Base-by-base conservation (phyloP, 2,888 invertebrate genomes). In the Nemoura dubitans region DNA sequence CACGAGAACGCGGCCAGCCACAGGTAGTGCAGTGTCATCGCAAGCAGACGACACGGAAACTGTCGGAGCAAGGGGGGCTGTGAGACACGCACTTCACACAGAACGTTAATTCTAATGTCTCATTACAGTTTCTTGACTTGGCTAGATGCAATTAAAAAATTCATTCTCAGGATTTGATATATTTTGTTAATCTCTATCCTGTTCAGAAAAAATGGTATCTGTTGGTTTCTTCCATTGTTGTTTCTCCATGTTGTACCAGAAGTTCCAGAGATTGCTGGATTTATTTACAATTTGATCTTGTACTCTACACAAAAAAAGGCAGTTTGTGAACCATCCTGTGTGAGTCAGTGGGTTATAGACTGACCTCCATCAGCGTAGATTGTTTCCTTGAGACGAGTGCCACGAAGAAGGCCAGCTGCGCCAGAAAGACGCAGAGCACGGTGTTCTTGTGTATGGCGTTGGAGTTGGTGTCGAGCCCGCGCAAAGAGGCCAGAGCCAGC, bases 391-490 rank as follows among this genome's bases (percentile, higher is more conserved):
- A 95, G 91, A 98, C 97, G 90, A 98, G 93, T 0, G 98, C 98
- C 21, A 98, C 93, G 85, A 98, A 93, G 91, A 97, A 98, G 36
- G 98, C 92, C 30, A 97, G 91, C 90, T 98, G 96, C 0, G 97
- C 96, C 89, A 97, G 93, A 90, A 99, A 96, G 28, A 98, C 95
- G 90, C 97, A 97, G 88, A 98, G 94, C n/a, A 98, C 96, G 10
- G 98, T 93, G 91, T 99, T 98, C 90, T 98, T 97, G 90, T 98
- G 97, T 88, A 98, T 98, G 27, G 97, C 97, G 91, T 98, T 98
- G 82, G 98, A 97, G 89, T 98, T 98, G 0, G 97, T 97, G 87
- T 96, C 95, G 0, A 94, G 92, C 0, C 98, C 97, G 6, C 97
- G 94, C 89, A 98, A 95, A 81, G 97, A 92, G 76, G 96, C 96